phyloP scores from a whole-genome alignment of 30 jellyfish, hydroid and myxozoan genomes.

The Hydra vulgaris region DNA sequence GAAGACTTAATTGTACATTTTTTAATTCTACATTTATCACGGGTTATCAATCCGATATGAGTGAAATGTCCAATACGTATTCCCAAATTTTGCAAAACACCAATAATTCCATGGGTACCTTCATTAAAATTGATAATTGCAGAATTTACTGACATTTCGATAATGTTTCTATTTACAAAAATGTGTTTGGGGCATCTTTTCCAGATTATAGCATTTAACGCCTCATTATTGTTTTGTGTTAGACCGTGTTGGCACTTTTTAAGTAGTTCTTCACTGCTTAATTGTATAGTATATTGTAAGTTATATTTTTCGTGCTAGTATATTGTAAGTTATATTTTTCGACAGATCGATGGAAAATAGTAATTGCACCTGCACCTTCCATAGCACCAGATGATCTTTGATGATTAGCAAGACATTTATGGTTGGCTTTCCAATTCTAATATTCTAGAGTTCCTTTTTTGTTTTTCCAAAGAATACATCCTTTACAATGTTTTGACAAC shows the following conservation, averaged over 20 bases:
- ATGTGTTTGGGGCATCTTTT: background rate
- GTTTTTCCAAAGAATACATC: slow-evolving; percentile 17
- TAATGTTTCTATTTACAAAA: background rate
- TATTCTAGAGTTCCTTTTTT: background rate
- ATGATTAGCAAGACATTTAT: slow-evolving; percentile 21
- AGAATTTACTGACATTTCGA: background rate
- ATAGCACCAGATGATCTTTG: slow-evolving; percentile 28
- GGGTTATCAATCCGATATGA: background rate
- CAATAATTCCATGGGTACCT: background rate
- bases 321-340: background rate
- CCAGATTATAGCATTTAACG: background rate
- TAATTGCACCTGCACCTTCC: slow-evolving; percentile 35
- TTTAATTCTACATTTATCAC: background rate
- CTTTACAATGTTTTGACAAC: slow-evolving; percentile 24
- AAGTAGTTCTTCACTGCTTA: background rate
- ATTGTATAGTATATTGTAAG: background rate
- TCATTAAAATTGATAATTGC: background rate
- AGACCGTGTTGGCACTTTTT: background rate
- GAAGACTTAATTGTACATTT: background rate
- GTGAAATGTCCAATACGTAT: background rate
- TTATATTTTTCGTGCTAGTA: slow-evolving; percentile 7
- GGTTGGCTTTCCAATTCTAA: slow-evolving; percentile 20
- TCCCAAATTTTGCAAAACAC: background rate
- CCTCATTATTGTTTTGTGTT: background rate
- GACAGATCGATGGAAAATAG: slow-evolving; percentile 23